Evolutionary conservation across 30 jellyfish, hydroid and myxozoan genomes (phyloP).

Genomic region (Chironex yamaguchii): DNA sequence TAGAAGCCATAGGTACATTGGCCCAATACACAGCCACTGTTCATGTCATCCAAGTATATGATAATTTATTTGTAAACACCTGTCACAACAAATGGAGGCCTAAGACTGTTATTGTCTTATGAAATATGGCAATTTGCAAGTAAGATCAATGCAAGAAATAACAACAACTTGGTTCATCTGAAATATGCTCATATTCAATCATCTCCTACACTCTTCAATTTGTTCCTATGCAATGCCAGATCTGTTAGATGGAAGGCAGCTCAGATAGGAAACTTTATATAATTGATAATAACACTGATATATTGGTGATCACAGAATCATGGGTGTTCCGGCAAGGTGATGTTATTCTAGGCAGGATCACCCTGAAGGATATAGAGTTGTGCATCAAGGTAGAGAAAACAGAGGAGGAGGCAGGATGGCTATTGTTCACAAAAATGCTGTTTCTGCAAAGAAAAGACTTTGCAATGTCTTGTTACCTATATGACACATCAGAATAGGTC

Average conservation of each 20-base stretch:
- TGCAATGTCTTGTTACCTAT: conserved; percentile 25
- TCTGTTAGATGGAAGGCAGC: conserved; percentile 42
- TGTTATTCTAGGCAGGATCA: conserved; percentile 52
- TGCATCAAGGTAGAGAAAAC: conserved; percentile 41
- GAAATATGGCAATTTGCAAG: no score
- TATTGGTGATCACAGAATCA: conserved; percentile 37
- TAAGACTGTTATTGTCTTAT: no score
- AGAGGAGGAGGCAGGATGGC: conserved; percentile 60
- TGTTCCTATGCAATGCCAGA: no score
- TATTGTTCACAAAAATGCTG: conserved; percentile 6
- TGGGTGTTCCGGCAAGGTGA: conserved; percentile 28
- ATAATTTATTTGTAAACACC: no score
- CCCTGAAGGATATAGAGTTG: conserved; percentile 43
- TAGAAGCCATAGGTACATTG: no score
- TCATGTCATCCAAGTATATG: no score
- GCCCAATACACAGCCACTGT: no score
- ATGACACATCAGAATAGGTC: conserved; percentile 46
- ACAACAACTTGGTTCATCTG: no score
- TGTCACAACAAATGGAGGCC: no score
- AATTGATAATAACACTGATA: conserved; percentile 8
- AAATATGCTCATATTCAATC: no score
- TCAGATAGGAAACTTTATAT: conserved; percentile 26
- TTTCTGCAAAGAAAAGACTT: not conserved
- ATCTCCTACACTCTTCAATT: no score
- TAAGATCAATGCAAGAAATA: no score